Conservation (phyloP, 1,140 invertebrate species). For the Caenorhabditis brenneri region DNA sequence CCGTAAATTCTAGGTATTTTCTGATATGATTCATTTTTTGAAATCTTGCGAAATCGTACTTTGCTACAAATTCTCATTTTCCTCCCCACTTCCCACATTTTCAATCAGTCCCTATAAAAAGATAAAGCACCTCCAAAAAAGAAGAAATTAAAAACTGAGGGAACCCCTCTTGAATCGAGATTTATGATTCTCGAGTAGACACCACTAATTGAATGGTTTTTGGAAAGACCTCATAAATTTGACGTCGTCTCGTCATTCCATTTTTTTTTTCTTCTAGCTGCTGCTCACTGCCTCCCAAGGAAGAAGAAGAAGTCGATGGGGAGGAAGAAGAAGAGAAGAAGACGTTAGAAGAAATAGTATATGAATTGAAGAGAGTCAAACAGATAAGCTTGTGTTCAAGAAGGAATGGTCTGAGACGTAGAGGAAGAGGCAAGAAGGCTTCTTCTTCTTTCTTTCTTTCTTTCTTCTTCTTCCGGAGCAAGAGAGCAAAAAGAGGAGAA, state of each 20-base stretch:
- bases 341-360: neutral
- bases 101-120: too few relatives aligned
- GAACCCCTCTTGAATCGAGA: neutral
- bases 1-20: too few relatives aligned
- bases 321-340: neutral
- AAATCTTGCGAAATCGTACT: too few relatives aligned
- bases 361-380: neutral
- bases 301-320: neutral
- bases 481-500: slow-evolving; percentile 14
- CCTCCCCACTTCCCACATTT: too few relatives aligned
- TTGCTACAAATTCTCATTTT: too few relatives aligned
- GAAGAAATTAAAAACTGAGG: neutral
- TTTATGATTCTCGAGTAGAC: neutral
- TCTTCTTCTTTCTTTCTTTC: neutral
- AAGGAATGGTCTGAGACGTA: neutral
- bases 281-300: neutral
- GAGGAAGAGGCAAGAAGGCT: neutral
- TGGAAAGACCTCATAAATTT: slow-evolving; percentile 17
- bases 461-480: neutral
- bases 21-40: too few relatives aligned
- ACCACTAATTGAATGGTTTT: slow-evolving; percentile 6
- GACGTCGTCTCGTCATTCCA: neutral
- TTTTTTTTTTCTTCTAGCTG: neutral
- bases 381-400: neutral
- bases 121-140: neutral